Conservation (phyloP, 1,140 invertebrate genomes). For the Sesamia nonagrioides region DNA sequence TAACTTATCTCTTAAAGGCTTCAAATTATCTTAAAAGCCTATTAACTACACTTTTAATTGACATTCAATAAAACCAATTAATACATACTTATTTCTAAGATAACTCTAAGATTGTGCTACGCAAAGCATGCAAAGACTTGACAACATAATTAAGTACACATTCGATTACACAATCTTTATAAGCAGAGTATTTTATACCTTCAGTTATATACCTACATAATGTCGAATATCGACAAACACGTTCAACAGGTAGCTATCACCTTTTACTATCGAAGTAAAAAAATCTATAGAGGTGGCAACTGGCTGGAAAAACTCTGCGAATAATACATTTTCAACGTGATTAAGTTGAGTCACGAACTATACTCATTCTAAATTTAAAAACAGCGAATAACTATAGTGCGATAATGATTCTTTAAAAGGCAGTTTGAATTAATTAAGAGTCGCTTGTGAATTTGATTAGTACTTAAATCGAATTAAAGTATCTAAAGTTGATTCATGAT, state of each 20-base stretch:
- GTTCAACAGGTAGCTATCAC: conserved; percentile 2
- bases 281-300: neutral
- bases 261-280: neutral
- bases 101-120: too few species aligned
- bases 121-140: neutral
- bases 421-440: conserved; percentile 31
- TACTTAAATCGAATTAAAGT: conserved; percentile 3
- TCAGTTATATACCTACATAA: neutral
- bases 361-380: neutral
- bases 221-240: neutral
- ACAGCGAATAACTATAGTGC: too few species aligned
- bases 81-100: too few species aligned
- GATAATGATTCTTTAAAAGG: conserved; percentile 20
- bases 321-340: neutral
- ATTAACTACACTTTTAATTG: too few species aligned
- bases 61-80: too few species aligned
- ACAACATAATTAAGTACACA: conserved; percentile 1
- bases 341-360: neutral
- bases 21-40: too few species aligned
- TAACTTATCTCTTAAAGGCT: too few species aligned
- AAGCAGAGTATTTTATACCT: neutral
- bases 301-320: neutral
- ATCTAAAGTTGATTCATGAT: too few species aligned
- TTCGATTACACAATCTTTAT: conserved; percentile 11
- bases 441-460: neutral